Evolutionary conservation across 1,140 invertebrate genomes (phyloP).

Genomic region (Tachypleus tridentatus): DNA sequence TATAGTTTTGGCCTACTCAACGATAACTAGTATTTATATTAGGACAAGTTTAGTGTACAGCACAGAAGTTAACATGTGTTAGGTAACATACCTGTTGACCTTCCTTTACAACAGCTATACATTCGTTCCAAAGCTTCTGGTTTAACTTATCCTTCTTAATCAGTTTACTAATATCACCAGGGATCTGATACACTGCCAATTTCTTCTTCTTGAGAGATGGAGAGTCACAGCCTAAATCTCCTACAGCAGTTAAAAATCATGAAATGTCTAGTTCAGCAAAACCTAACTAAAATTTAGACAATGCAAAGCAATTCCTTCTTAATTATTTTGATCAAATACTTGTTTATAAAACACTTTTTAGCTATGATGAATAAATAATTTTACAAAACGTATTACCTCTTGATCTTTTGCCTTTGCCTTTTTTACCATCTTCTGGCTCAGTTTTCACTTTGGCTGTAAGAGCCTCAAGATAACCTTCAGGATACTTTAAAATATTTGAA

Average conservation of each 20-base stretch:
- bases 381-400: not conserved
- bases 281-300: too few species aligned
- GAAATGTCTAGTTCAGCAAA: too few species aligned
- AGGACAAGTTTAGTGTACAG: conserved; percentile 6
- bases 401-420: conserved; percentile 25
- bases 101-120: conserved; percentile 34
- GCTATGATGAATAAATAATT: too few species aligned
- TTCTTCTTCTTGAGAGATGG: conserved; percentile 37
- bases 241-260: too few species aligned
- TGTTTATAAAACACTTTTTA: too few species aligned
- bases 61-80: conserved; percentile 7
- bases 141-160: conserved; percentile 49
- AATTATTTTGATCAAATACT: too few species aligned
- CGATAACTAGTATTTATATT: too few species aligned
- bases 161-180: conserved; percentile 37
- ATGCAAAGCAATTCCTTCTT: too few species aligned
- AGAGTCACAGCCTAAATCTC: not conserved
- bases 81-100: conserved; percentile 35
- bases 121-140: conserved; percentile 53
- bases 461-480: conserved; percentile 59
- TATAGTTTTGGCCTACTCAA: too few species aligned
- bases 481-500: conserved; percentile 42
- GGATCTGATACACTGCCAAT: conserved; percentile 36
- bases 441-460: conserved; percentile 35
- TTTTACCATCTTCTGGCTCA: conserved; percentile 24